Percentiles rank a stretch among this genome's conserved stretches.
Evolutionary conservation across 2,113 vertebrate species (phyloP).

Genomic region (Condylura cristata): DNA sequence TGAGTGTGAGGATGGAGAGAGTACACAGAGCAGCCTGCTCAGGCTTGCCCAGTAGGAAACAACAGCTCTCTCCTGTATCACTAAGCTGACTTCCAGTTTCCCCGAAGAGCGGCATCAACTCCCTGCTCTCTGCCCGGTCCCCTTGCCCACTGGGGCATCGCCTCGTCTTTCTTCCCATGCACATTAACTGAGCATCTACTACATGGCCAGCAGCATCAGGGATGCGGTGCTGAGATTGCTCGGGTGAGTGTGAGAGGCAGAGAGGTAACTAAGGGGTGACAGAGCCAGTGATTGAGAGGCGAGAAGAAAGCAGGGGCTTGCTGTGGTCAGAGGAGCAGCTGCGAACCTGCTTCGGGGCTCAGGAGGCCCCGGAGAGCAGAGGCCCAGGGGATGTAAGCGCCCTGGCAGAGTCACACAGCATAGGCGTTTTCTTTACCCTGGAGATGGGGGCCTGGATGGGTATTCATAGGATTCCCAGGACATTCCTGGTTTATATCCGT

Average conservation of each 20-base stretch:
- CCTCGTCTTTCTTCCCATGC: background rate
- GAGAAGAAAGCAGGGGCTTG: background rate
- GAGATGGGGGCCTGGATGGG: background rate
- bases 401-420: accelerated
- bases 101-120: background rate
- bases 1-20: background rate
- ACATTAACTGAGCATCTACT: background rate
- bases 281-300: background rate
- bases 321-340: background rate
- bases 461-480: background rate
- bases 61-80: conserved; percentile 42
- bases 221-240: background rate
- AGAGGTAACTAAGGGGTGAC: background rate
- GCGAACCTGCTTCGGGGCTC: no score
- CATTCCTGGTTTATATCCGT: conserved; percentile 30
- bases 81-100: background rate
- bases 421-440: background rate
- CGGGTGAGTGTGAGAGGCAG: background rate
- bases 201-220: background rate
- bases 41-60: conserved; percentile 58
- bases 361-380: background rate
- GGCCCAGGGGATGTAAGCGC: no score
- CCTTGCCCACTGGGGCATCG: background rate
- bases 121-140: background rate
- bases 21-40: conserved; percentile 10